These are phyloP conservation scores for Cephalophus harveyi DNA, from an alignment of 2,113 vertebrate genomes.

Conservation along the genomic window DNA sequence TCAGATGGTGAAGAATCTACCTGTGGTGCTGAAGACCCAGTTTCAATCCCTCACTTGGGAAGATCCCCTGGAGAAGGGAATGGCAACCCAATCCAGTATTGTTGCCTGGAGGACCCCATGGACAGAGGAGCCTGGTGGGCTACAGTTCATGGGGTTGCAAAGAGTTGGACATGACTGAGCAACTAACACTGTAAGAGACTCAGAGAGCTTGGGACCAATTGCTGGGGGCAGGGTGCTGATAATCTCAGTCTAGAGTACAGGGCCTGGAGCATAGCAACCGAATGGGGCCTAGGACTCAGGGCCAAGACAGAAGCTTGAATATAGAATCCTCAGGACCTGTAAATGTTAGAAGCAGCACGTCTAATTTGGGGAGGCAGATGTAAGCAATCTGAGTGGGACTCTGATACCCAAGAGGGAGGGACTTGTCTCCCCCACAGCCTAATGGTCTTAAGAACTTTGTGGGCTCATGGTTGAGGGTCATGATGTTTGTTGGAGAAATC, in stretches of 20 bases:
- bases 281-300: not conserved
- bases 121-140: not conserved
- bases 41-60: not conserved
- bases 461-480: not conserved
- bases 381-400: not conserved
- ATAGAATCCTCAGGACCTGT: not conserved
- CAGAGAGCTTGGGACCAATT: not conserved
- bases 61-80: not conserved
- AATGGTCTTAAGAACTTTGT: not conserved
- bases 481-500: not conserved
- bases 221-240: not conserved
- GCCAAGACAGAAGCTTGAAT: not conserved
- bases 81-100: not conserved
- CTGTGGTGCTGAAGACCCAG: not conserved
- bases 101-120: not conserved
- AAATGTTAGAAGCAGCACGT: not conserved
- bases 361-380: not conserved
- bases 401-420: not conserved
- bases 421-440: not conserved
- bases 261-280: not conserved
- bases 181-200: not conserved
- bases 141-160: not conserved
- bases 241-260: not conserved
- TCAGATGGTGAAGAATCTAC: not conserved
- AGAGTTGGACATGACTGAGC: not conserved